Conservation (phyloP, 2,113 vertebrate species). For the Toxotes jaculatrix region DNA sequence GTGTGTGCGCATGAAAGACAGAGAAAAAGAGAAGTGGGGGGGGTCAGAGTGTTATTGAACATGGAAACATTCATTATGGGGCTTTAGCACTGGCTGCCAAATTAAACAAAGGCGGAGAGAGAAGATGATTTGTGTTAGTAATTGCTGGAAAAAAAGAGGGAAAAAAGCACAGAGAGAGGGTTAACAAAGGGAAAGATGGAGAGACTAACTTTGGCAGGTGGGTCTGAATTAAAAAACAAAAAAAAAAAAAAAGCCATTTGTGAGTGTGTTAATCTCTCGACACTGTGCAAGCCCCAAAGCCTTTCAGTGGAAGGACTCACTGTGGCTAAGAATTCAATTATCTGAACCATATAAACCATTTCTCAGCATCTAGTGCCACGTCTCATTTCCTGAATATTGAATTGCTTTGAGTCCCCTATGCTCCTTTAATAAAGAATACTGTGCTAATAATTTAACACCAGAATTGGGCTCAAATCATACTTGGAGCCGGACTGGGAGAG, state of each 20-base stretch:
- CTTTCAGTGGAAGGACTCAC: slow-evolving; percentile 44
- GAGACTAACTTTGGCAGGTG: slow-evolving; percentile 65
- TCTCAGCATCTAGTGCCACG: slow-evolving; percentile 43
- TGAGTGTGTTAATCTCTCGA: slow-evolving; percentile 59
- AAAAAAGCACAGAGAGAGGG: slow-evolving; percentile 13
- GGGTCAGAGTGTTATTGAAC: slow-evolving; percentile 51
- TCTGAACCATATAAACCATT: slow-evolving; percentile 63
- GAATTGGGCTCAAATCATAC: slow-evolving; percentile 59
- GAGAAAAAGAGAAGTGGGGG: background rate
- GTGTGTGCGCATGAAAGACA: slow-evolving; percentile 34
- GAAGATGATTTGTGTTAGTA: slow-evolving; percentile 70
- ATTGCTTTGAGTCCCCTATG: slow-evolving; percentile 58
- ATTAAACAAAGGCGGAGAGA: slow-evolving; percentile 59
- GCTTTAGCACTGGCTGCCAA: slow-evolving; percentile 62
- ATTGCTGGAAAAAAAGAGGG: slow-evolving; percentile 48
- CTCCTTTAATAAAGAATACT: slow-evolving; percentile 69
- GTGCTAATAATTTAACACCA: slow-evolving; percentile 65
- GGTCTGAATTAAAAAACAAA: slow-evolving; percentile 61
- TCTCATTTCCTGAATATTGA: slow-evolving; percentile 63
- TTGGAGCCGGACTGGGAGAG: slow-evolving; percentile 29
- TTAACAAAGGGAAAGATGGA: slow-evolving; percentile 26
- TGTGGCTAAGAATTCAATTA: slow-evolving; percentile 69
- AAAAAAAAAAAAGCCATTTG: slow-evolving; percentile 55
- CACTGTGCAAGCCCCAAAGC: slow-evolving; percentile 33
- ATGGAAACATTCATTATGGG: slow-evolving; percentile 70